Evolutionary conservation across 2,113 vertebrate genomes (phyloP).

Genomic region (Tychaedon coryphoeus): DNA sequence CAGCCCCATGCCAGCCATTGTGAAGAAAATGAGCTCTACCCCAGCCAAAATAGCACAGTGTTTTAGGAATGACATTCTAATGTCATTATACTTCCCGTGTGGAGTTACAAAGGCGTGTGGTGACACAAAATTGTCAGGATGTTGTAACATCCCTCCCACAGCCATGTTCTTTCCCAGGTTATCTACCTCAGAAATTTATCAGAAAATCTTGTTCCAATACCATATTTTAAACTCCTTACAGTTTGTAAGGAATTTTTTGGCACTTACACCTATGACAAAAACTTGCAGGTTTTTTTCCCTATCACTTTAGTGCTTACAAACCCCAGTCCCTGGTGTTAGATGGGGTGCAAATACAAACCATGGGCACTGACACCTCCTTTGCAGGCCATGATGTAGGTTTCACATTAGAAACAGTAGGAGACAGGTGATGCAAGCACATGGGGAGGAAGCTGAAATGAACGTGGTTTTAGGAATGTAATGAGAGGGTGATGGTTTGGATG

Average conservation of each 20-base stretch:
- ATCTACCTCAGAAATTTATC: background rate
- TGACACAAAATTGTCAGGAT: background rate
- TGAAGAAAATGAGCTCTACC: background rate
- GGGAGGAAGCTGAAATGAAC: background rate
- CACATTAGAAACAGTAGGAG: background rate
- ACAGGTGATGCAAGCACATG: background rate
- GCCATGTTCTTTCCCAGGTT: background rate
- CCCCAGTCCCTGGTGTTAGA: background rate
- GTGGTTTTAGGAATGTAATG: background rate
- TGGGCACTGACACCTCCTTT: background rate
- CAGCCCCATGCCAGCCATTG: background rate
- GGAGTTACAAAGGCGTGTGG: background rate
- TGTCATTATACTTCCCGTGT: background rate
- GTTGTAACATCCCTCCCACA: background rate
- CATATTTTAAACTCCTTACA: background rate
- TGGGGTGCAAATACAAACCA: background rate
- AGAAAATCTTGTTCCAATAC: background rate
- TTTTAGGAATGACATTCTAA: background rate
- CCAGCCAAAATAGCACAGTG: background rate
- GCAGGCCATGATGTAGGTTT: background rate
- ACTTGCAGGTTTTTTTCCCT: background rate
- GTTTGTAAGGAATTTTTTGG: background rate
- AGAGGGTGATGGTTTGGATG: background rate
- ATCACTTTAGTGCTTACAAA: background rate
- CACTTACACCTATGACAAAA: background rate